A percentile compares a stretch with the other conserved stretches of the same genome.
These are phyloP conservation scores for Aspidoscelis tigris DNA, from an alignment of 2,113 vertebrate species.

Conservation along the genomic window DNA sequence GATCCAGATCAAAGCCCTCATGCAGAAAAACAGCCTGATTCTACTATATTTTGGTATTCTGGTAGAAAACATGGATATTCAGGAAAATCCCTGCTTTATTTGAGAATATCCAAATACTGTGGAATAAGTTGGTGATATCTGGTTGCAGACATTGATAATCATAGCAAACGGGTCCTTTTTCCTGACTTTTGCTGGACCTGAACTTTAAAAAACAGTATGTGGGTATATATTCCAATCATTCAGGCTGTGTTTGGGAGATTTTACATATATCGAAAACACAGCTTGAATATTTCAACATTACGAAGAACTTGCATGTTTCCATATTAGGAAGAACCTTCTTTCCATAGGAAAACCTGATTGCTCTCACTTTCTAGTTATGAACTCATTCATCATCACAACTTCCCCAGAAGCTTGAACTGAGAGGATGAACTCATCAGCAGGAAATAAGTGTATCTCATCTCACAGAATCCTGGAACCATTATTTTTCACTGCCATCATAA, in stretches of 20 bases:
- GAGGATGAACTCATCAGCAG: background rate
- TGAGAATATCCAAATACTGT: too few relatives aligned
- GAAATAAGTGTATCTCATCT: background rate
- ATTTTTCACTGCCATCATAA: background rate
- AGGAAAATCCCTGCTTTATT: too few relatives aligned
- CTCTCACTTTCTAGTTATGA: background rate
- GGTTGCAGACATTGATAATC: background rate
- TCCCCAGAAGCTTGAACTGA: background rate
- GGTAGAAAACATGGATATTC: too few relatives aligned
- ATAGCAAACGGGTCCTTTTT: background rate
- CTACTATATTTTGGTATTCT: too few relatives aligned
- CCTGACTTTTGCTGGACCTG: conserved; percentile 25
- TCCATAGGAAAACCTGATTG: background rate
- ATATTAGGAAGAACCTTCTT: background rate
- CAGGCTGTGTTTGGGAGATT: too few relatives aligned
- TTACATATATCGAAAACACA: background rate
- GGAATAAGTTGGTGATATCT: too few relatives aligned
- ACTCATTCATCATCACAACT: conserved; percentile 2
- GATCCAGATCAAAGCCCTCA: too few relatives aligned
- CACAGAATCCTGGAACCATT: background rate
- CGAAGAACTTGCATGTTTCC: background rate
- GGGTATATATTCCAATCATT: background rate
- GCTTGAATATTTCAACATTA: background rate
- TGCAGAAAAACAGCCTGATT: too few relatives aligned
- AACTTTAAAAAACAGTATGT: background rate